Conservation (phyloP, 2,888 invertebrate species). For the Xestia xanthographa region DNA sequence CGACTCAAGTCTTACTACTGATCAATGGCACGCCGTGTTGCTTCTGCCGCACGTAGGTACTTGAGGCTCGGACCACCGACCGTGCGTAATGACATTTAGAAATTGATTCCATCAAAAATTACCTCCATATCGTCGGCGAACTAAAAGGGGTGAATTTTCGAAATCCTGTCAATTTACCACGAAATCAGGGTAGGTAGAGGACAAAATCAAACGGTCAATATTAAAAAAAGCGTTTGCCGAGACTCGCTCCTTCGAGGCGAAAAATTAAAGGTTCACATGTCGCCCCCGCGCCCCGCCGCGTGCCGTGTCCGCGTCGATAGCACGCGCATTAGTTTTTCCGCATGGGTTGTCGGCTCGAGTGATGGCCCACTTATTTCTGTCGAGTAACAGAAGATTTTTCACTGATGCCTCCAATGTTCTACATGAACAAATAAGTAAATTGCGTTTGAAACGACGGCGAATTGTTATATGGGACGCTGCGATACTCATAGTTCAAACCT, state of each 20-base stretch:
- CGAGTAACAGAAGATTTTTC: slow-evolving; percentile 49
- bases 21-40: neutral
- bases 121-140: slow-evolving; percentile 38
- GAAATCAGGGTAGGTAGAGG: slow-evolving; percentile 57
- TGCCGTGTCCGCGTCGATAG: slow-evolving; percentile 63
- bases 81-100: slow-evolving; percentile 33
- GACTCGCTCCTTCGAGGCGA: slow-evolving; percentile 77
- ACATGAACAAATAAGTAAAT: slow-evolving; percentile 58
- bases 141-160: slow-evolving; percentile 64
- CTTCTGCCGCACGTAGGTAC: neutral
- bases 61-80: neutral
- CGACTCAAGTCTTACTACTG: neutral
- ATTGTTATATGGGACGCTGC: slow-evolving; percentile 3
- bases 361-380: slow-evolving; percentile 60
- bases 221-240: slow-evolving; percentile 72
- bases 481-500: neutral
- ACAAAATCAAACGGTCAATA: slow-evolving; percentile 76
- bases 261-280: slow-evolving; percentile 80
- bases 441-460: slow-evolving; percentile 42
- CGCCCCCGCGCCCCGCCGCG: neutral
- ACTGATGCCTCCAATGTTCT: slow-evolving; percentile 57
- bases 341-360: slow-evolving; percentile 62
- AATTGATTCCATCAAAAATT: slow-evolving; percentile 59
- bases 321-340: slow-evolving; percentile 76
- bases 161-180: slow-evolving; percentile 69